A percentile compares a stretch with the other conserved stretches of the same genome.
Evolutionary conservation across 2,113 vertebrate species (phyloP).

Genomic region (Synchiropus splendidus): DNA sequence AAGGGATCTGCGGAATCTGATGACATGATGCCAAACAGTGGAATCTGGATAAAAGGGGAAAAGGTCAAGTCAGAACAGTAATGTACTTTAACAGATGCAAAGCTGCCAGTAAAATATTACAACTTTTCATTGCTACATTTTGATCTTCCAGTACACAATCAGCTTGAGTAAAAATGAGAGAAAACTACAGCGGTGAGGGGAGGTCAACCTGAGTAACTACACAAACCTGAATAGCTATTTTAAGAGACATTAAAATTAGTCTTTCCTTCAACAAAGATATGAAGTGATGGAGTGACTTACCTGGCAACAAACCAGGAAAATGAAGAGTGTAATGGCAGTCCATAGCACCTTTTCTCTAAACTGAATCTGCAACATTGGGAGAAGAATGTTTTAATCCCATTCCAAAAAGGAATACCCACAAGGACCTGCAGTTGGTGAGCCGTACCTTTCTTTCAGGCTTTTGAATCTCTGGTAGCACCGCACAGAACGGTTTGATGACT

Average conservation of each 20-base stretch:
- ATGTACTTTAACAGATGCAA: background rate
- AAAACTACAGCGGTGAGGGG: background rate
- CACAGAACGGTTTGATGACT: conserved; percentile 98
- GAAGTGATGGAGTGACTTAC: conserved; percentile 53
- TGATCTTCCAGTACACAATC: no score
- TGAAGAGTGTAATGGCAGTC: conserved; percentile 98
- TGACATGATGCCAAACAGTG: conserved; percentile 97
- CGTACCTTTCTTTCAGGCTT: conserved; percentile 94
- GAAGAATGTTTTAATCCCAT: background rate
- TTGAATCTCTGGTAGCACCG: conserved; percentile 93
- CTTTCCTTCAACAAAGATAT: no score
- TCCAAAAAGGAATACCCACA: background rate
- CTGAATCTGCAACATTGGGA: conserved; percentile 77
- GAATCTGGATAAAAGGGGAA: conserved; percentile 73
- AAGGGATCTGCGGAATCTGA: conserved; percentile 98
- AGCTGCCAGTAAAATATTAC: background rate
- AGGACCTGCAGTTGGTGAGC: background rate
- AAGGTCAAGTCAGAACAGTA: background rate
- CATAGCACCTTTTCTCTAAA: conserved; percentile 98
- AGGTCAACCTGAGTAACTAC: no score
- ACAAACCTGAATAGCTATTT: no score
- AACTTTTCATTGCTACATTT: background rate
- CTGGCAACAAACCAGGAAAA: conserved; percentile 98
- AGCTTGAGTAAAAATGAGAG: background rate
- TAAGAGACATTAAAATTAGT: no score